Evolutionary conservation across 2,113 vertebrate genomes (phyloP), one percentile per base, ranked within the genome.

Genomic region (Orientallactaga bullata): DNA sequence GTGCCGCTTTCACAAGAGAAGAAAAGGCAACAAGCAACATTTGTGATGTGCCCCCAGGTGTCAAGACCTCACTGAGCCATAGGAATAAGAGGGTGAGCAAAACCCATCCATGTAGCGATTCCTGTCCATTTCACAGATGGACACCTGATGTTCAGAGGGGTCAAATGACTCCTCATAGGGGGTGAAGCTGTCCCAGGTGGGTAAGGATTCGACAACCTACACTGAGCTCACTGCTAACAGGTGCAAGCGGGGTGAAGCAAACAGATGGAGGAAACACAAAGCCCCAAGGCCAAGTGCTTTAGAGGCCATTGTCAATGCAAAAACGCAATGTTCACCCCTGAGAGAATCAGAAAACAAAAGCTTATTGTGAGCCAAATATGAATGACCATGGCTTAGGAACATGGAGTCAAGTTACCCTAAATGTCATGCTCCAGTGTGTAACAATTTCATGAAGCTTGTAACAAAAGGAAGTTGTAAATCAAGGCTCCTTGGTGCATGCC

Each of bases 141-240:
- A 26, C 87, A 80, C 68, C 39, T 47, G 78, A 91, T 63, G 77
- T 86, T 89, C 88, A 90, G n/a, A 93, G 87, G 71, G 66, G 68
- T 78, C 89, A 97, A 86, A 86, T 82, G 51, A 80, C 47, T 83
- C 90, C 68, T 28, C 28, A 47, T 68, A 51, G 87, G 42, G 0
- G 47, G 35, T 10, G 85, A 58, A 94, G 61, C 78, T 42, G 13
- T 35, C 55, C 16, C 73, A 35, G 83, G 79, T 11, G 73, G n/a
- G 61, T 32, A 4, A 42, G 0, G 30, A 89, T 2, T 83, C 66
- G 32, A 37, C 30, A 55, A 77, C 12, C 68, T 24, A 39, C 3
- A 5, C 23, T 16, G 24, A 30, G 2, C 32, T 18, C 39, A 51
- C 21, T 66, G 63, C 42, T 55, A 39, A 84, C 76, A 89, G 81